Conservation (phyloP, 2,888 invertebrate genomes). For the Sepiola atlantica region DNA sequence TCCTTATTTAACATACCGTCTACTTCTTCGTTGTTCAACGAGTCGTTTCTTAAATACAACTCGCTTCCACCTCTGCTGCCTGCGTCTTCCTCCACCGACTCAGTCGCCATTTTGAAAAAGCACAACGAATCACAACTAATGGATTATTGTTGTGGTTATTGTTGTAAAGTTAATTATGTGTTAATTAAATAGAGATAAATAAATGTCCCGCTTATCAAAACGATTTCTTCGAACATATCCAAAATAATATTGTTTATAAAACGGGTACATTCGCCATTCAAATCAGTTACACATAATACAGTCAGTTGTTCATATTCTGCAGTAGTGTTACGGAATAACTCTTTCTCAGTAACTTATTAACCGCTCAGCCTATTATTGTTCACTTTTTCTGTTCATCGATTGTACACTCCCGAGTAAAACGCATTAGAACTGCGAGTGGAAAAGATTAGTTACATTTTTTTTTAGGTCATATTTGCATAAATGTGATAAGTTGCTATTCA, state of each 20-base stretch:
- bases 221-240: background rate
- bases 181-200: background rate
- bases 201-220: background rate
- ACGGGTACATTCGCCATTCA: background rate
- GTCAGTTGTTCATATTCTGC: background rate
- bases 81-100: background rate
- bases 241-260: background rate
- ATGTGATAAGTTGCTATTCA: background rate
- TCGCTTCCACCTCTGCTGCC: background rate
- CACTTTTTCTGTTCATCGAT: background rate
- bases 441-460: background rate
- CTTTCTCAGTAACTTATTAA: background rate
- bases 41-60: background rate
- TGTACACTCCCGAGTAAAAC: background rate
- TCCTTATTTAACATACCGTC: slow-evolving; percentile 34
- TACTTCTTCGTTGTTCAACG: slow-evolving; percentile 44
- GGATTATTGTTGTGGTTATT: background rate
- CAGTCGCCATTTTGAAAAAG: background rate
- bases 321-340: background rate
- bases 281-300: background rate
- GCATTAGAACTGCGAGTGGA: background rate
- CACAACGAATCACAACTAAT: background rate
- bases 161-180: background rate
- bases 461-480: background rate
- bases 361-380: background rate